These are phyloP conservation scores for Leptopilina syphax DNA, from an alignment of 2,888 invertebrate genomes.

Conservation along the genomic window DNA sequence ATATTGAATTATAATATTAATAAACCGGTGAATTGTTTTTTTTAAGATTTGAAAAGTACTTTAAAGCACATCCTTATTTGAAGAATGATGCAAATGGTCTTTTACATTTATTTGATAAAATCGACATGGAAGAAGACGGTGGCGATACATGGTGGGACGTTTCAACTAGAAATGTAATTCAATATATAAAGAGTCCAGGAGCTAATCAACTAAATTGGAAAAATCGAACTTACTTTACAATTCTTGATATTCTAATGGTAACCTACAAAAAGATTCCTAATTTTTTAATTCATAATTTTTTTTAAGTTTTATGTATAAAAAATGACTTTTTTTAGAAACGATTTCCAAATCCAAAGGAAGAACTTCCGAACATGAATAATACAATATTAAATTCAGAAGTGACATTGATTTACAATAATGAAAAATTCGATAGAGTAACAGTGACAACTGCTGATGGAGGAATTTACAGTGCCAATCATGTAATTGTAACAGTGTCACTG, in stretches of 20 bases:
- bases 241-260: constrained; percentile 70
- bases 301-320: no score
- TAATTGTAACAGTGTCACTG: constrained; percentile 84
- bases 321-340: constrained; percentile 62
- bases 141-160: background rate
- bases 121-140: background rate
- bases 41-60: background rate
- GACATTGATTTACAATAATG: constrained; percentile 61
- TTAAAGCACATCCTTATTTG: background rate
- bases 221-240: constrained; percentile 61
- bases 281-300: no score
- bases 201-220: constrained; percentile 66
- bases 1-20: no score
- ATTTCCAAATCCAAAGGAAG: constrained; percentile 61
- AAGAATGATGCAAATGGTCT: background rate
- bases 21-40: background rate
- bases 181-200: constrained; percentile 49
- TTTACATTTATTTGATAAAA: background rate
- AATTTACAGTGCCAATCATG: constrained; percentile 80
- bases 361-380: constrained; percentile 59
- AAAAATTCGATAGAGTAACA: constrained; percentile 43
- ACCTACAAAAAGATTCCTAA: background rate
- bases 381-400: constrained; percentile 66
- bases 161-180: background rate
- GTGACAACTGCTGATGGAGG: constrained; percentile 77